Evolutionary conservation across 2,797 vertebrate species (phyloP), one percentile per base, ranked within the genome.

Genomic region (Enoplosus armatus): DNA sequence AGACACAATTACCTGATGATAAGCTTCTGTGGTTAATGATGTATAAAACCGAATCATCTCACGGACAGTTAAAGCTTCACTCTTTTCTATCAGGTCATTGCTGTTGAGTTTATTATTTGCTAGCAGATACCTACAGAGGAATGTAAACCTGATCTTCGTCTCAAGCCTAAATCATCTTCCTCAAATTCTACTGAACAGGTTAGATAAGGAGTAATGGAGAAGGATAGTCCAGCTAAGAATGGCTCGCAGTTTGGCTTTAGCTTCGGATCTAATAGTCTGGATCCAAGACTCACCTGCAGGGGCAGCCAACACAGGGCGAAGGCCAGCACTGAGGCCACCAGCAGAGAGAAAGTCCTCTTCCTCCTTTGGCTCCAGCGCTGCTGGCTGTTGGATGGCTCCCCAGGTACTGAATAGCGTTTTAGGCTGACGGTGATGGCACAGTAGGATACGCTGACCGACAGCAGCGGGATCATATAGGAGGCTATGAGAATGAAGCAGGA

Each of bases 271-370:
- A 18, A 58, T 5, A 77, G 22, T 51, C 5, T 29, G 51, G 11
- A 43, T 27, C 0, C 26, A 24, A 53, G 20, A 77, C 84, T 92
- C 53, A 94, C 94, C 92, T 96, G 96, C 41, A 96, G 87, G 5
- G 96, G 95, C 33, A 96, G 83, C 95, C 95, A 96, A 82, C 95
- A 96, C 54, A 96, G 84, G 35, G 95, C 95, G 1, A 96, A 96
- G 8, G 95, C 93, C 26, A 96, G 87, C 80, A 95, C 95, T 0
- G 95, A 95, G 7, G 94, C 93, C 70, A 96, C 93, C 75, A 96
- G 75, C 51, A 96, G 83, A 29, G 87, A 88, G 81, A 96, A 96
- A 48, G 95, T 96, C 89, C 92, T 95, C 80, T 81, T 94, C 56
- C 94, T 93, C 75, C 91, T 94, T 72, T 90, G 90, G 85, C 87